Percentiles rank a stretch among this genome's conserved stretches.
These are phyloP conservation scores for Megalops cyprinoides DNA, from an alignment of 2,797 vertebrate species.

Conservation along the genomic window DNA sequence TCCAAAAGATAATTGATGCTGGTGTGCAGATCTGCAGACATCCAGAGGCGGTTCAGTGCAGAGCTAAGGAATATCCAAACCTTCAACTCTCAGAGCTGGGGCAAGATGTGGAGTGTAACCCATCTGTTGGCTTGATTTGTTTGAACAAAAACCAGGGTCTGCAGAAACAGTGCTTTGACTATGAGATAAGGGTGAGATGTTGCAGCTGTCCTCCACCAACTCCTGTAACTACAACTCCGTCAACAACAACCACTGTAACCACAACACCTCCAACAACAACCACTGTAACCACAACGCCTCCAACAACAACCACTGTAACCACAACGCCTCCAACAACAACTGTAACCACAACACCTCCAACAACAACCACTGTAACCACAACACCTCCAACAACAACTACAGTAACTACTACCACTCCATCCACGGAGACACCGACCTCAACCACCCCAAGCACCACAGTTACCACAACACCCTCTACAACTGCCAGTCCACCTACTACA, in stretches of 20 bases:
- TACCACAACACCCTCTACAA: too few species aligned
- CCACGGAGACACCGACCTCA: too few species aligned
- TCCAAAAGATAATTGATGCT: conserved; percentile 37
- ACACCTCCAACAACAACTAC: not conserved
- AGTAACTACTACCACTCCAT: not conserved
- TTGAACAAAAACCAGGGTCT: conserved; percentile 30
- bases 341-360: not conserved
- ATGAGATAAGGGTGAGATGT: conserved; percentile 37
- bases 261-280: too few species aligned
- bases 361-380: not conserved
- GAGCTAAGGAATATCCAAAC: conserved; percentile 34
- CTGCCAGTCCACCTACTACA: not conserved
- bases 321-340: too few species aligned
- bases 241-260: not conserved
- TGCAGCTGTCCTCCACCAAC: too few species aligned
- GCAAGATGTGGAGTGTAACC: conserved; percentile 32
- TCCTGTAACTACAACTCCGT: too few species aligned
- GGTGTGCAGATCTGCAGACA: conserved; percentile 4
- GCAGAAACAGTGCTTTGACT: conserved; percentile 33
- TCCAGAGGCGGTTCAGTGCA: conserved; percentile 28
- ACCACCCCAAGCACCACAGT: not conserved
- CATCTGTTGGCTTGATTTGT: conserved; percentile 37
- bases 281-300: too few species aligned
- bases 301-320: too few species aligned
- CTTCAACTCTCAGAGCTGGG: conserved; percentile 35